Conservation (phyloP, 2,888 invertebrate genomes). For the Seira ritae region DNA sequence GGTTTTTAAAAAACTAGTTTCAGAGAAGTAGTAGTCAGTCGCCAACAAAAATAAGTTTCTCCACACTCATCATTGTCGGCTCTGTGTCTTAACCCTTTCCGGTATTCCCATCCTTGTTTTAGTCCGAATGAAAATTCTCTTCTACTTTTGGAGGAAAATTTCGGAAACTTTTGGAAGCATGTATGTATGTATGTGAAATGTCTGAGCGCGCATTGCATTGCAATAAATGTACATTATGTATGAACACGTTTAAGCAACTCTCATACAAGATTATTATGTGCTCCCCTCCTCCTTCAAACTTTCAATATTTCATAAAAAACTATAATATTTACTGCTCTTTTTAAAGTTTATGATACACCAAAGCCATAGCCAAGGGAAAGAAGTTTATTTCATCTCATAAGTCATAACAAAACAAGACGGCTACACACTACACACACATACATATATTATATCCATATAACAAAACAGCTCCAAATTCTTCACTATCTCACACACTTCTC, state of each 20-base stretch:
- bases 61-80: constrained; percentile 32
- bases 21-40: neutral
- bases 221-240: constrained; percentile 35
- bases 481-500: too few species aligned
- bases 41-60: constrained; percentile 15
- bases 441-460: constrained; percentile 13
- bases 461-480: too few species aligned
- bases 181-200: too few species aligned
- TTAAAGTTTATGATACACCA: neutral
- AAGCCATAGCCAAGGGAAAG: constrained; percentile 33
- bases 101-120: neutral
- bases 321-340: constrained; percentile 48
- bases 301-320: constrained; percentile 52
- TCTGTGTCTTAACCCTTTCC: constrained; percentile 40
- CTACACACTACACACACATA: constrained; percentile 43
- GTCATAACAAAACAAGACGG: constrained; percentile 58
- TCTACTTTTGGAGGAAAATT: too few species aligned
- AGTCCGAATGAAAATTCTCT: too few species aligned
- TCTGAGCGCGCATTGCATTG: too few species aligned
- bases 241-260: constrained; percentile 12
- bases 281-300: constrained; percentile 33
- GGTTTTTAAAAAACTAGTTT: constrained; percentile 44
- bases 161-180: too few species aligned
- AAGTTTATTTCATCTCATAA: constrained; percentile 59
- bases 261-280: constrained; percentile 16